phyloP scores from a whole-genome alignment of 1,140 invertebrate genomes.

The Bombyx mandarina region DNA sequence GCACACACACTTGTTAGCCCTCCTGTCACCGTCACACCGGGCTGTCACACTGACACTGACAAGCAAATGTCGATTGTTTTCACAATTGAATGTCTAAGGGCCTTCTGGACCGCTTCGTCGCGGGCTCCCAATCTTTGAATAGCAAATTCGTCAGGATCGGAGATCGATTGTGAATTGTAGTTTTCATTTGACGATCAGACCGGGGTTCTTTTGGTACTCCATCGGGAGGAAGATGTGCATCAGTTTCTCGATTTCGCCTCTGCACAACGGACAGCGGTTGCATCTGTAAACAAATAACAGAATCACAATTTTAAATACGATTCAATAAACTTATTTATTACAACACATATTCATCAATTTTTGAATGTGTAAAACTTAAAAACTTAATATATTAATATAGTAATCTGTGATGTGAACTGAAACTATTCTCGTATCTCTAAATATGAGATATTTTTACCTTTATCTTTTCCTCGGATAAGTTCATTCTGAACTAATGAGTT shows the following conservation, averaged over 20 bases:
- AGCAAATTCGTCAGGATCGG: not conserved
- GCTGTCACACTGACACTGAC: not conserved
- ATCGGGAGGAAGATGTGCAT: conserved; percentile 81
- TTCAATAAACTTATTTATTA: too few species aligned
- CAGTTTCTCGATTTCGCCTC: conserved; percentile 79
- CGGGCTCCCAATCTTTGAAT: not conserved
- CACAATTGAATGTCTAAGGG: too few species aligned
- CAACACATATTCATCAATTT: too few species aligned
- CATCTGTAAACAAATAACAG: conserved; percentile 68
- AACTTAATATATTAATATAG: too few species aligned
- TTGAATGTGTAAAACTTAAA: too few species aligned
- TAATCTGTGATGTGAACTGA: too few species aligned
- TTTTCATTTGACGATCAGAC: conserved; percentile 48
- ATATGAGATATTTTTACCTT: too few species aligned
- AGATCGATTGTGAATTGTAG: conserved; percentile 6
- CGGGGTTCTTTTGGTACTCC: conserved; percentile 60
- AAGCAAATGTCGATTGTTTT: not conserved
- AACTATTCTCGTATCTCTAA: too few species aligned
- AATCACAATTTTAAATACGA: too few species aligned
- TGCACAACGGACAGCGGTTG: conserved; percentile 83
- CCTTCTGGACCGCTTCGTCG: conserved; percentile 1
- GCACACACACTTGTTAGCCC: conserved; percentile 30
- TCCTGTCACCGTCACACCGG: not conserved
- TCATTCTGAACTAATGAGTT: too few species aligned
- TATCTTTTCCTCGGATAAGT: too few species aligned